These are phyloP conservation scores for Drosophila biarmipes DNA, from an alignment of 1,140 invertebrate genomes.

Conservation along the genomic window DNA sequence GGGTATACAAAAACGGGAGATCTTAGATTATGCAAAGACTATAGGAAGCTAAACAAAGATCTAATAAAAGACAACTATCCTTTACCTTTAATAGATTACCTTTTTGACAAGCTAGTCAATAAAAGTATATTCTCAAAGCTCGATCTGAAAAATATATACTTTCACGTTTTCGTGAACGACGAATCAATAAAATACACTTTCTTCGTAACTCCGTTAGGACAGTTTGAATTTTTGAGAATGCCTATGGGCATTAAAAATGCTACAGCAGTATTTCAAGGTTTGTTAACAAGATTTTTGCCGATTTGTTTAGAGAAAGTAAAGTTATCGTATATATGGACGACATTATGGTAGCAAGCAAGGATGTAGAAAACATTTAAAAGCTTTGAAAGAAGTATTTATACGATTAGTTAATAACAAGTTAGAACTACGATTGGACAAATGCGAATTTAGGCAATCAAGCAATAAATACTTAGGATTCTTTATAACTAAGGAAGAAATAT, in stretches of 20 bases:
- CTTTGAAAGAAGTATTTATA: too few relatives aligned
- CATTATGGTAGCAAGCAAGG: neutral
- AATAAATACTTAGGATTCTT: neutral
- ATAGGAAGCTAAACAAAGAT: too few relatives aligned
- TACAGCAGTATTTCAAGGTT: neutral
- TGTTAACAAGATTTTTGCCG: too few relatives aligned
- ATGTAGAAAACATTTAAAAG: neutral
- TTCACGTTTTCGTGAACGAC: neutral
- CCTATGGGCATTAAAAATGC: neutral
- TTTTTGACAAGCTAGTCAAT: neutral
- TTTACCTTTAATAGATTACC: neutral
- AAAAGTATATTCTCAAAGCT: neutral
- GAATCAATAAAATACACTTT: slow-evolving; percentile 1
- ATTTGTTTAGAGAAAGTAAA: too few relatives aligned
- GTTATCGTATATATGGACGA: neutral
- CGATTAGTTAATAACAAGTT: too few relatives aligned
- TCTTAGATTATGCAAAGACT: neutral
- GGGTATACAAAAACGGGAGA: neutral
- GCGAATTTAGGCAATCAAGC: neutral
- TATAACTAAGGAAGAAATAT: neutral
- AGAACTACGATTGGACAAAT: neutral
- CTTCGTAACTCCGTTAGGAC: too few relatives aligned
- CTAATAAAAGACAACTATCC: too few relatives aligned
- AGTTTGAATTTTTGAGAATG: slow-evolving; percentile 3
- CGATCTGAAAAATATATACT: slow-evolving; percentile 1